phyloP scores from a whole-genome alignment of 2,113 vertebrate genomes.

The Ailuropoda melanoleuca region DNA sequence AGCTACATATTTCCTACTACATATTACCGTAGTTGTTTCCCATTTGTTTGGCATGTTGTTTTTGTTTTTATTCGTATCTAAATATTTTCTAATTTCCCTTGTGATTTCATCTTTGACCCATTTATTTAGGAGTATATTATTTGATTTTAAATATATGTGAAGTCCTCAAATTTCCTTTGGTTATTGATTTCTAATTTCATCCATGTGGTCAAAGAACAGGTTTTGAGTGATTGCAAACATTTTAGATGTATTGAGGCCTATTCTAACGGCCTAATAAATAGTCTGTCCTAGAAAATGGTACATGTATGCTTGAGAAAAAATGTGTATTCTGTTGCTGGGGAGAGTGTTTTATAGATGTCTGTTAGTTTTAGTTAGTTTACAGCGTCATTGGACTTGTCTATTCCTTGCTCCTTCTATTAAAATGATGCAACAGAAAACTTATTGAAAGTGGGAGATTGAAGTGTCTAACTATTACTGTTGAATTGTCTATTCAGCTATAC shows the following conservation, averaged over 20 bases:
- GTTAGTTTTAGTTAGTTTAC: background rate
- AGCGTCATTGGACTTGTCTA: background rate
- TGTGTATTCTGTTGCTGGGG: background rate
- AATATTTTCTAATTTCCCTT: background rate
- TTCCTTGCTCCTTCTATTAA: background rate
- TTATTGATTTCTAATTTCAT: background rate
- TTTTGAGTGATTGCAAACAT: background rate
- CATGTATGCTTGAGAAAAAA: background rate
- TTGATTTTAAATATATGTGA: constrained; percentile 18
- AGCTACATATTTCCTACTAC: background rate
- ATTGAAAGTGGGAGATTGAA: background rate
- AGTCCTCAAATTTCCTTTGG: background rate
- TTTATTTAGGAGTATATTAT: background rate
- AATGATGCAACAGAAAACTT: background rate
- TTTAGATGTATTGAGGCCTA: background rate
- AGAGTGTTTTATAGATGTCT: background rate
- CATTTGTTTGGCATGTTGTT: background rate
- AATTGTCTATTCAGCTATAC: background rate
- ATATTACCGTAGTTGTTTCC: background rate
- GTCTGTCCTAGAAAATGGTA: background rate
- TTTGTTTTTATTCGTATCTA: background rate
- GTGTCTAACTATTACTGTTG: background rate
- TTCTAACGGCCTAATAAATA: background rate
- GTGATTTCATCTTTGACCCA: background rate
- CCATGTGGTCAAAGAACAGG: background rate